Evolutionary conservation across 2,888 invertebrate species (phyloP).

Genomic region (Ectemnius lituratus): DNA sequence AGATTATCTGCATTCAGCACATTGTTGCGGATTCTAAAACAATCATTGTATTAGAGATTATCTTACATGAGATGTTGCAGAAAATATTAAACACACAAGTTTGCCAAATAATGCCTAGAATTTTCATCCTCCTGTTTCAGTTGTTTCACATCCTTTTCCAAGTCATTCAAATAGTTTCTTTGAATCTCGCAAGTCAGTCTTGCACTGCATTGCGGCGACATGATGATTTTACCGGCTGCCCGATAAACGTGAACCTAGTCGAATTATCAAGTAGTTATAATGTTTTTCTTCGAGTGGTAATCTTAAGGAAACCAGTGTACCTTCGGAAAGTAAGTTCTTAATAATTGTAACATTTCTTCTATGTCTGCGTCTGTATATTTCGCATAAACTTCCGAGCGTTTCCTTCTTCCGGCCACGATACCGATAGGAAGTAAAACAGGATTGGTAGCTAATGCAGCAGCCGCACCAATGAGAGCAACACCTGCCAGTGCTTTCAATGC

Average conservation of each 20-base stretch:
- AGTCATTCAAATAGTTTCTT: conserved; percentile 66
- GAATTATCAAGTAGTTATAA: not conserved
- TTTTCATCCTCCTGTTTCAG: conserved; percentile 35
- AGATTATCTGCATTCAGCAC: conserved; percentile 62
- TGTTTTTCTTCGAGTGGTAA: not conserved
- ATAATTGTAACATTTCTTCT: conserved; percentile 56
- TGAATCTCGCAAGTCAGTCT: conserved; percentile 74
- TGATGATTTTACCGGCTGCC: conserved; percentile 27
- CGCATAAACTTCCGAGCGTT: conserved; percentile 72
- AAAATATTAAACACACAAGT: conserved; percentile 63
- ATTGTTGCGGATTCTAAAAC: conserved; percentile 69
- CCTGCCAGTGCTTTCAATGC: conserved; percentile 86
- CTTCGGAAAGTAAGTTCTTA: conserved; percentile 62
- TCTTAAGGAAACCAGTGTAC: conserved; percentile 41
- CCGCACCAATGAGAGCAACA: conserved; percentile 87
- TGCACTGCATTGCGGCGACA: conserved; percentile 71
- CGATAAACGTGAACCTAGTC: conserved; percentile 24
- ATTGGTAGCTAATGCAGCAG: conserved; percentile 87
- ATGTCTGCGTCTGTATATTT: conserved; percentile 44
- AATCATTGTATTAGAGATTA: not conserved
- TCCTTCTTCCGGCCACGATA: conserved; percentile 83
- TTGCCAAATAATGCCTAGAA: conserved; percentile 63
- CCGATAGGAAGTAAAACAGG: conserved; percentile 89
- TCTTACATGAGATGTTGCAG: not conserved
- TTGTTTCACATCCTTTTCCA: conserved; percentile 55